Percentiles rank a stretch among this genome's conserved stretches.
These are phyloP conservation scores for Plagiodera versicolora DNA, from an alignment of 2,888 invertebrate genomes.

Conservation along the genomic window DNA sequence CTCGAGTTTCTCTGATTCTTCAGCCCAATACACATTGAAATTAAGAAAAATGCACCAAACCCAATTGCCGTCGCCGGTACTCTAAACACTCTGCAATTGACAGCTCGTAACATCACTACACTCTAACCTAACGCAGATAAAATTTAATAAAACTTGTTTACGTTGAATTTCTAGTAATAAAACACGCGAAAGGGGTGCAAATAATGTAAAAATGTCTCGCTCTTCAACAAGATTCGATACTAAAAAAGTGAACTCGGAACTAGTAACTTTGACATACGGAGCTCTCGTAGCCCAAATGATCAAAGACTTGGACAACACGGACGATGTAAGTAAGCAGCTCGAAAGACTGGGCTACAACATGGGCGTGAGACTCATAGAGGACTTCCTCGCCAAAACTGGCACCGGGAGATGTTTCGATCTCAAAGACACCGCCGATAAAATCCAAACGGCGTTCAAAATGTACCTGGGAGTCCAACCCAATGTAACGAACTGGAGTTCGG, in stretches of 20 bases:
- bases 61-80: too few relatives aligned
- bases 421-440: slow-evolving; percentile 95
- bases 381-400: slow-evolving; percentile 90
- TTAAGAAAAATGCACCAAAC: too few relatives aligned
- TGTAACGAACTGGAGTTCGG: slow-evolving; percentile 91
- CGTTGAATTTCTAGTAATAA: too few relatives aligned
- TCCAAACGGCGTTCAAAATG: slow-evolving; percentile 79
- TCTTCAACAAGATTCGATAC: slow-evolving; percentile 71
- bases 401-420: slow-evolving; percentile 92
- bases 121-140: too few relatives aligned
- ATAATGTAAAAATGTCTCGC: slow-evolving; percentile 62
- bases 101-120: too few relatives aligned
- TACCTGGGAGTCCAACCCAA: slow-evolving; percentile 92
- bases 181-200: too few relatives aligned
- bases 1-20: too few relatives aligned
- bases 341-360: slow-evolving; percentile 97
- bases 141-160: too few relatives aligned
- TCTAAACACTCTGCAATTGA: too few relatives aligned
- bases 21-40: too few relatives aligned
- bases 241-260: slow-evolving; percentile 92
- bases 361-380: slow-evolving; percentile 96
- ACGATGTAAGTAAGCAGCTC: slow-evolving; percentile 96
- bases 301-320: slow-evolving; percentile 94
- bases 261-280: slow-evolving; percentile 97
- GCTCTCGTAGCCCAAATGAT: slow-evolving; percentile 96